phyloP scores from a whole-genome alignment of 2,113 vertebrate species.

The Aegithalos caudatus region DNA sequence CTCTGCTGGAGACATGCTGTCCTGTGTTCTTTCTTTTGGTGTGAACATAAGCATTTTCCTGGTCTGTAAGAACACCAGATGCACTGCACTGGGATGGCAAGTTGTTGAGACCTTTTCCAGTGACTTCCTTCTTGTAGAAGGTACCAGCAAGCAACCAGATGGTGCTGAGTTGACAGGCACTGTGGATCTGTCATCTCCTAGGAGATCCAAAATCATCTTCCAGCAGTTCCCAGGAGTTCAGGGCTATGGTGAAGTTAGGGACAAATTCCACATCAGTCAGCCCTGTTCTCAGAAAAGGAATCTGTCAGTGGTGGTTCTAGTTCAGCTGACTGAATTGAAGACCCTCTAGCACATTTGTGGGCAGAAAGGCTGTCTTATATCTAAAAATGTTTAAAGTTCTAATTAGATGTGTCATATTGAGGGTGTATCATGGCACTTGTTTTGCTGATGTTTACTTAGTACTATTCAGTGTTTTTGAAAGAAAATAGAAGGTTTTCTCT shows the following conservation, averaged over 20 bases:
- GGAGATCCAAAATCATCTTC: neutral
- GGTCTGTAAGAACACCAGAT: neutral
- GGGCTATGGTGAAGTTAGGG: neutral
- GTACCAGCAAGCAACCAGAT: neutral
- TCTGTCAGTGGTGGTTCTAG: neutral
- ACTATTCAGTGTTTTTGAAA: neutral
- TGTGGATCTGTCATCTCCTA: neutral
- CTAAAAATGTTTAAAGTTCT: neutral
- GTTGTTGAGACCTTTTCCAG: neutral
- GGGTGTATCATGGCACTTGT: neutral
- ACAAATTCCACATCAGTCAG: neutral
- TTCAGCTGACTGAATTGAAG: neutral
- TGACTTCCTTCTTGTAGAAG: neutral
- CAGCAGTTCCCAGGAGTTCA: neutral
- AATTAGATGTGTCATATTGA: neutral
- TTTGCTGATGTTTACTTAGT: neutral
- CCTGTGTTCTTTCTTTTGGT: neutral
- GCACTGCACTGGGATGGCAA: neutral
- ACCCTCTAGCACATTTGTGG: neutral
- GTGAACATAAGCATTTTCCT: neutral
- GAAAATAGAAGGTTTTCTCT: neutral
- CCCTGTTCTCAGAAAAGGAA: neutral
- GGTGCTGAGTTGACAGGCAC: neutral
- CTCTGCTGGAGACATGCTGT: neutral
- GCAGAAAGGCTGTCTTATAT: neutral